Conservation (phyloP, 2,797 vertebrate species). For the Lycodopsis pacificus region DNA sequence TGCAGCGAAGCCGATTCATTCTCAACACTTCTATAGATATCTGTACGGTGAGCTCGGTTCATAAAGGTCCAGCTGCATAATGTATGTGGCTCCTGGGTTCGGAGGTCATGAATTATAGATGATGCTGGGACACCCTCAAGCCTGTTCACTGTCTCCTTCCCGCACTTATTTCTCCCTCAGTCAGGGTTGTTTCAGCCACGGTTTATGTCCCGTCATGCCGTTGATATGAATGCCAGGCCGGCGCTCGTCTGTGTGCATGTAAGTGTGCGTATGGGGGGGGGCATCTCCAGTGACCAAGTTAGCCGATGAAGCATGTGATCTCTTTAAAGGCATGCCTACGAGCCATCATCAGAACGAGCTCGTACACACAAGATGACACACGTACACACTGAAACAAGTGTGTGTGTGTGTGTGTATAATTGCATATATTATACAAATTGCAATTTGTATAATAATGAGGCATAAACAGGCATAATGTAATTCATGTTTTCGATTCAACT, state of each 20-base stretch:
- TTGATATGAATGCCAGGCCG: slow-evolving; percentile 31
- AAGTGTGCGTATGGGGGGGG: slow-evolving; percentile 5
- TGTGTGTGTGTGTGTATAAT: slow-evolving; percentile 9
- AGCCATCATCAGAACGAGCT: slow-evolving; percentile 42
- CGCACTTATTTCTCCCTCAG: slow-evolving; percentile 35
- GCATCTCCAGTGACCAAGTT: slow-evolving; percentile 75
- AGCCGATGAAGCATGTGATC: slow-evolving; percentile 80
- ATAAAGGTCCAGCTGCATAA: slow-evolving; percentile 60
- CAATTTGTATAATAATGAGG: slow-evolving; percentile 18
- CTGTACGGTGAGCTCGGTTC: slow-evolving; percentile 26
- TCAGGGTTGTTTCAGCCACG: slow-evolving; percentile 14
- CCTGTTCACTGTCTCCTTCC: slow-evolving; percentile 47
- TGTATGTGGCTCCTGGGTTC: slow-evolving; percentile 51
- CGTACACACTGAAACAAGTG: slow-evolving; percentile 16
- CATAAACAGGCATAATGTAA: background rate
- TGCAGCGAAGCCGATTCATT: background rate
- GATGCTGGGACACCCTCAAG: slow-evolving; percentile 56
- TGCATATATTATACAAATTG: too few relatives aligned
- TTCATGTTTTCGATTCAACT: background rate
- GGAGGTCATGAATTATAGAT: slow-evolving; percentile 72
- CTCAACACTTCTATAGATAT: slow-evolving; percentile 26
- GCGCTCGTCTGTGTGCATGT: background rate
- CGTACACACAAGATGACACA: slow-evolving; percentile 48
- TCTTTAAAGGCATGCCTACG: slow-evolving; percentile 72
- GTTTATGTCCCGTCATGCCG: slow-evolving; percentile 30